These are phyloP conservation scores for Allobates femoralis DNA, from an alignment of 2,797 vertebrate species.

Conservation along the genomic window DNA sequence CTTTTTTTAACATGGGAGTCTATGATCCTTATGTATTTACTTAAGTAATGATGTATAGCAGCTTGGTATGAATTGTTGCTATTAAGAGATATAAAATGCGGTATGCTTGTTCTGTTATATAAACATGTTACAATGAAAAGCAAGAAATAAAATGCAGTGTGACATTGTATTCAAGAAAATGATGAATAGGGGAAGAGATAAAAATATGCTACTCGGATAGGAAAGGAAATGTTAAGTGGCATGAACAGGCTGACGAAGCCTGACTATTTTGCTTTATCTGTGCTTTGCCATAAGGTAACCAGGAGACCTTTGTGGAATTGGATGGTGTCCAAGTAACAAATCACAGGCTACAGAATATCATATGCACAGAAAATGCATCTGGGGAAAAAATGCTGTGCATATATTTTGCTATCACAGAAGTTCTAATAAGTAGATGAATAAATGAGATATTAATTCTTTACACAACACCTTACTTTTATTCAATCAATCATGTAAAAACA, in stretches of 20 bases:
- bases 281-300: slow-evolving; percentile 59
- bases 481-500: slow-evolving; percentile 51
- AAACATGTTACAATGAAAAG: slow-evolving; percentile 38
- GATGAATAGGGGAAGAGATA: slow-evolving; percentile 54
- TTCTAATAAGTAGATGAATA: slow-evolving; percentile 54
- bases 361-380: slow-evolving; percentile 37
- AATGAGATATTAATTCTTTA: slow-evolving; percentile 47
- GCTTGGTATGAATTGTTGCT: background rate
- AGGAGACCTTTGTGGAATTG: slow-evolving; percentile 60
- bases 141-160: slow-evolving; percentile 30
- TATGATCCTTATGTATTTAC: background rate
- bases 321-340: slow-evolving; percentile 42
- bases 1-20: too few species aligned
- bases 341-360: slow-evolving; percentile 37
- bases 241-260: slow-evolving; percentile 45
- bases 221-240: slow-evolving; percentile 55
- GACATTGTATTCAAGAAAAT: slow-evolving; percentile 39
- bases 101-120: slow-evolving; percentile 2
- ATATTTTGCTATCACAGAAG: slow-evolving; percentile 30
- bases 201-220: slow-evolving; percentile 49
- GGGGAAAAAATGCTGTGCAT: slow-evolving; percentile 14
- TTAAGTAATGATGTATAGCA: background rate
- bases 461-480: slow-evolving; percentile 62
- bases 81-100: slow-evolving; percentile 10
- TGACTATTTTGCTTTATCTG: slow-evolving; percentile 59